These are phyloP conservation scores for Thyatira batis DNA, from an alignment of 2,888 invertebrate genomes.

Conservation along the genomic window DNA sequence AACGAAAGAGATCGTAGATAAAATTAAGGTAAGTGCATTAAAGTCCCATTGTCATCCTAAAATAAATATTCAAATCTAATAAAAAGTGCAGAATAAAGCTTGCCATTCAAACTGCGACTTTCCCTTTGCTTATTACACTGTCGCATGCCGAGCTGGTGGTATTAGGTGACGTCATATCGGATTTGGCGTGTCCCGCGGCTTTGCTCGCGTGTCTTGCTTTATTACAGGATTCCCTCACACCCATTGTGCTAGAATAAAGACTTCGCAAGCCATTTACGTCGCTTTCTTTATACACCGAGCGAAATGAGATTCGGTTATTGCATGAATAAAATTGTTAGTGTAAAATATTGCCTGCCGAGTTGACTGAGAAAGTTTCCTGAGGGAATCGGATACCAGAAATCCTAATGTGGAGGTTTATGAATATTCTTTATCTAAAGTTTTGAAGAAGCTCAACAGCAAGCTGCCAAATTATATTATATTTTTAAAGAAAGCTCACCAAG, in stretches of 20 bases:
- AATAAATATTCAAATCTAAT: not conserved
- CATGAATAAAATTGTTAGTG: conserved; percentile 12
- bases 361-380: conserved; percentile 13
- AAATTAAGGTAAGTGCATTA: no score
- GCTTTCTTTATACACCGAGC: conserved; percentile 40
- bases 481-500: no score
- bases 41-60: conserved; percentile 13
- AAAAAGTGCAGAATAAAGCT: conserved; percentile 30
- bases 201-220: conserved; percentile 44
- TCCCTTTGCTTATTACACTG: conserved; percentile 4
- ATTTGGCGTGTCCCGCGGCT: conserved; percentile 42
- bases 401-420: no score
- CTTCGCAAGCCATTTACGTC: conserved; percentile 17
- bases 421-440: no score
- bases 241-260: conserved; percentile 31
- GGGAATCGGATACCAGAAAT: not conserved
- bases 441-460: no score
- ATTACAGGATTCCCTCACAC: conserved; percentile 34
- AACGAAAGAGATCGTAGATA: no score
- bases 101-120: conserved; percentile 19
- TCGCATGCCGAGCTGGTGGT: conserved; percentile 13
- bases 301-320: conserved; percentile 46
- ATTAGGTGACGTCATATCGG: conserved; percentile 41
- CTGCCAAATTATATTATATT: no score
- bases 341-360: conserved; percentile 8